Base-by-base conservation (phyloP, 2,797 vertebrate species). In the Holocentrus rufus region DNA sequence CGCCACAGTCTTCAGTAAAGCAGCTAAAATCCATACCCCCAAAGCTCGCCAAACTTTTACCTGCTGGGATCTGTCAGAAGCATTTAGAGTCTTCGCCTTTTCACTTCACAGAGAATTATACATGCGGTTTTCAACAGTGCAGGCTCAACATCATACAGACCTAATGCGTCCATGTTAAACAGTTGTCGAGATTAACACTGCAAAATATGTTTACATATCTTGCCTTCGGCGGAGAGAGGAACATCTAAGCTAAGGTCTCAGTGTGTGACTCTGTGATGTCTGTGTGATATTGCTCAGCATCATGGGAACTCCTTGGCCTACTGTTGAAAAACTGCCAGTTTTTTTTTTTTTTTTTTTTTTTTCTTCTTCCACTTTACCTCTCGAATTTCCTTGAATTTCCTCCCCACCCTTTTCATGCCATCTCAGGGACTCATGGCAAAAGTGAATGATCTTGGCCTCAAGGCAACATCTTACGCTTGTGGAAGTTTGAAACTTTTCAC, bases 31-130 rank as follows among this genome's bases (percentile, higher is more conserved):
- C 87, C 86, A 81, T 70, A 85, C 87, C 80, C 80, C 72, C 81
- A 83, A 85, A 88, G 90, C 91, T 92, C 77, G 88, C 80, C 84
- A 89, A 92, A 92, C 85, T 88, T 92, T 92, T 91, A 92, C 93
- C 91, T 93, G 91, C 93, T 92, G 91, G 79, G 92, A 92, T 85
- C 81, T 94, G 93, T 94, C 93, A 93, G 80, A 90, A 87, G 86
- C 85, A 86, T 93, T 92, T 92, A 93, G 72, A 85, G 76, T 88
- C 88, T 89, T 85, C 75, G 83, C 85, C 88, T 83, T 90, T 86
- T 69, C 79, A 90, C 91, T 93, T 94, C 93, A 93, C 89, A 92
- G 84, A 89, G 92, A 93, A 94, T 94, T 94, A 93, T 85, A 87
- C 90, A 94, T 93, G 89, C 80, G 74, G 44, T 82, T 89, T 90